Evolutionary conservation across 2,797 vertebrate species (phyloP).

Genomic region (Neosalanx taihuensis): DNA sequence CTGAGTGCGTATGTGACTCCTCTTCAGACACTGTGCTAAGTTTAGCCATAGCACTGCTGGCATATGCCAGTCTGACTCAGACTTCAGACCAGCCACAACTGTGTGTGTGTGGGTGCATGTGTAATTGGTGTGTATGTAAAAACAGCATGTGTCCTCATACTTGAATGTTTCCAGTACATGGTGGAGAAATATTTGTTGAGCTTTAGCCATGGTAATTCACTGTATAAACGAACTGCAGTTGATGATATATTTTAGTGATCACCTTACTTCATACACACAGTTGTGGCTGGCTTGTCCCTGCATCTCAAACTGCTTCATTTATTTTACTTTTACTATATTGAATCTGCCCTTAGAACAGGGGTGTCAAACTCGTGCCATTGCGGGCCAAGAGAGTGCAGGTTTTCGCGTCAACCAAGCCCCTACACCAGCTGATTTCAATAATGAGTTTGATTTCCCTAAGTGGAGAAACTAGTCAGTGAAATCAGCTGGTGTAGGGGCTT

Average conservation of each 20-base stretch:
- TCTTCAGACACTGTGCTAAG: constrained; percentile 9
- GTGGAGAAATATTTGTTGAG: constrained; percentile 3
- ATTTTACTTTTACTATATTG: no score
- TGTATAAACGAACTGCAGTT: not conserved
- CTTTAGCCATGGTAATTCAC: not conserved
- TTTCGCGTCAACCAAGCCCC: no score
- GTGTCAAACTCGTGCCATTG: no score
- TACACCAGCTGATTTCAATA: no score
- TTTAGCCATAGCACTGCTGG: constrained; percentile 2
- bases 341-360: no score
- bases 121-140: constrained; percentile 9
- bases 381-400: no score
- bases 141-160: not conserved
- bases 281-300: no score
- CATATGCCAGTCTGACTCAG: constrained; percentile 12
- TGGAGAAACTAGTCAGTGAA: no score
- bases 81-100: not conserved
- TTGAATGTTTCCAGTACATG: constrained; percentile 6
- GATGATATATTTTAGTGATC: not conserved
- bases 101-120: constrained; percentile 11
- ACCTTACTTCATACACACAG: no score
- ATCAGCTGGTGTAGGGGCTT: no score
- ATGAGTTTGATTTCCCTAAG: no score
- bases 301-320: no score
- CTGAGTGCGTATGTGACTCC: not conserved